phyloP scores from a whole-genome alignment of 1,140 invertebrate genomes.

The Nebria ingens region DNA sequence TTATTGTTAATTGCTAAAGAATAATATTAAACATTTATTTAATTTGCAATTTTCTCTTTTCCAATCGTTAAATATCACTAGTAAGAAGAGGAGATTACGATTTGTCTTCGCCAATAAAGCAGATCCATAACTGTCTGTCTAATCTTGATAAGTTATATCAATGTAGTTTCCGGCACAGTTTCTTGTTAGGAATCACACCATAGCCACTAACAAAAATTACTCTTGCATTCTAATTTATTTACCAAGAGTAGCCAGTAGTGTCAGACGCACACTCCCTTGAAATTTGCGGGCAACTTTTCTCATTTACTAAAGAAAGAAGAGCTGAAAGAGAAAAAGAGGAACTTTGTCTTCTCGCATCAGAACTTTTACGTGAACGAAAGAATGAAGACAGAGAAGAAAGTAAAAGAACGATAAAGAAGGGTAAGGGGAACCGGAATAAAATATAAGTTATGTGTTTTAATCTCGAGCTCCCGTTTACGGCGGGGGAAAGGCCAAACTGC shows the following conservation, averaged over 20 bases:
- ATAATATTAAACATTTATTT: too few species aligned
- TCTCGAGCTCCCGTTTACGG: background rate
- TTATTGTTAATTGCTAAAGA: too few species aligned
- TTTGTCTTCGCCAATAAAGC: too few species aligned
- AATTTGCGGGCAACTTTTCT: background rate
- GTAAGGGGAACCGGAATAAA: background rate
- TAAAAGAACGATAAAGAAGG: constrained; percentile 6
- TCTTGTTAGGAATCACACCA: background rate
- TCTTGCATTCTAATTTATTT: constrained; percentile 3
- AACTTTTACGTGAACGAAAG: background rate
- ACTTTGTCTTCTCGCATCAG: too few species aligned
- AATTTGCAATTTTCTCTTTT: too few species aligned
- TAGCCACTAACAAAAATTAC: background rate
- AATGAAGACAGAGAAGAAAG: background rate
- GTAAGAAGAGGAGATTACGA: too few species aligned
- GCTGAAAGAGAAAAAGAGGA: background rate
- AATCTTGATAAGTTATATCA: too few species aligned
- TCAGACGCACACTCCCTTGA: background rate
- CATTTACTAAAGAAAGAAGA: background rate
- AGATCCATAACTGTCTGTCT: too few species aligned
- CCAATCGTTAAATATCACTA: too few species aligned
- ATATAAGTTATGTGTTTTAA: constrained; percentile 10
- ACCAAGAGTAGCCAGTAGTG: background rate
- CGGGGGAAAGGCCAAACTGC: background rate
- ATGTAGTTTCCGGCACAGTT: too few species aligned